Base-by-base conservation (phyloP, 2,888 invertebrate genomes). In the Beris morrisii region DNA sequence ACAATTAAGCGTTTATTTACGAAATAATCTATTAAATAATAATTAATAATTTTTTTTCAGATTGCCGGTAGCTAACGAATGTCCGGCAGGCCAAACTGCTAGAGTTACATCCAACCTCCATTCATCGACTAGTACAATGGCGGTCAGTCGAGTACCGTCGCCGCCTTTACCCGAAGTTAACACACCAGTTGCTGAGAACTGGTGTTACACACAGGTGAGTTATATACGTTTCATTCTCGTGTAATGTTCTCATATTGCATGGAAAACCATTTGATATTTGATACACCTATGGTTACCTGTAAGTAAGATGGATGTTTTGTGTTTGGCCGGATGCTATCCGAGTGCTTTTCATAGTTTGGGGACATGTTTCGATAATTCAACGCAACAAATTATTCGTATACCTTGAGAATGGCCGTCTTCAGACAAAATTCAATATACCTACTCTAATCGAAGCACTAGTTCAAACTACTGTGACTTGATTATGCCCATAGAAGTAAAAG, bases 151-250 rank as follows among this genome's bases (percentile, higher is more conserved):
- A 80, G 95, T 96, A 82, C 95, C 96, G 80, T 95, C 95, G 85
- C 95, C 95, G 82, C 92, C 92, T 76, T 90, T 95, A 79, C 92
- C 92, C 83, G 94, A 94, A 89, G 92, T 92, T 82, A 93, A 93
- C 84, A 94, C 94, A 79, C 97, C 98, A 78, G 96, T 97, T 75
- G 98, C 98, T 70, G 98, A 99, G 84, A 98, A 97, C 86, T 99
- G 98, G 98, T 99, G 98, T 87, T 98, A 97, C 83, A 99, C 98
- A 82, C 97, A 97, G 92, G 96, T 96, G 85, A 82, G 79, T 76
- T 44, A n/a, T 38, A 22, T 38, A 48, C 22, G 13, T 15, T 15
- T 48, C 22, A 48, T 15, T 2, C 48, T 7, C 48, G 3, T 48
- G 22, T 48, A 7, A 12, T 38, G 38, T 48, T 48, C 6, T 48